Evolutionary conservation across 2,797 vertebrate species (phyloP).

Genomic region (Sebastes goodei): DNA sequence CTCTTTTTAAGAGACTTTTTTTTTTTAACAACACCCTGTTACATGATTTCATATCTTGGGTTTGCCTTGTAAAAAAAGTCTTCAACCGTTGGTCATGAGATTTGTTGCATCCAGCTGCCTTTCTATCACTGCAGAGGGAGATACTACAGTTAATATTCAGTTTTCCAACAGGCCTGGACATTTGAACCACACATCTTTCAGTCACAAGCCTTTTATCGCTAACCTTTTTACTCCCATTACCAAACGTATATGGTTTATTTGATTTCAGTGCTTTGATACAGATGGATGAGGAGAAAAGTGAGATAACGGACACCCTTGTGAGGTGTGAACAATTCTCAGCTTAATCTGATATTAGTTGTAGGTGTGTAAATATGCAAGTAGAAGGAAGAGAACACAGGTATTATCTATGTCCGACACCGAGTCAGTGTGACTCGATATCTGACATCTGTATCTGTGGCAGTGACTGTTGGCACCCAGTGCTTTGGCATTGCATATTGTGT

Average conservation of each 20-base stretch:
- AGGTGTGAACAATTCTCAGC: neutral
- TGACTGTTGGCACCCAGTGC: neutral
- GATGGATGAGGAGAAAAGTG: neutral
- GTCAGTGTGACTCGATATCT: constrained; percentile 10
- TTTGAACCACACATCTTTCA: neutral
- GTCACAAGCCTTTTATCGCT: neutral
- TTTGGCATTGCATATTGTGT: neutral
- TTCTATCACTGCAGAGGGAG: neutral
- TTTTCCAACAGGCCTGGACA: neutral
- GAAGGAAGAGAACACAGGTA: neutral
- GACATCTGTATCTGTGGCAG: neutral
- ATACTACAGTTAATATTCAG: neutral
- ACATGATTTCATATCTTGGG: neutral
- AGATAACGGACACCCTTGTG: neutral
- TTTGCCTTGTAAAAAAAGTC: neutral
- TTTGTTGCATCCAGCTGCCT: neutral
- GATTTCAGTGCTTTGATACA: neutral
- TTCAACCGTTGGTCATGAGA: neutral
- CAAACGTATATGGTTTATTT: neutral
- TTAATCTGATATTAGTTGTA: neutral
- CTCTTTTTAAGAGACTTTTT: neutral
- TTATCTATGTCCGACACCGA: neutral
- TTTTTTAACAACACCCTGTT: neutral
- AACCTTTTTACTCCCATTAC: neutral
- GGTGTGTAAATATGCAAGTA: neutral